Base-by-base conservation (phyloP, 2,113 vertebrate genomes). In the Eulacestoma nigropectus region DNA sequence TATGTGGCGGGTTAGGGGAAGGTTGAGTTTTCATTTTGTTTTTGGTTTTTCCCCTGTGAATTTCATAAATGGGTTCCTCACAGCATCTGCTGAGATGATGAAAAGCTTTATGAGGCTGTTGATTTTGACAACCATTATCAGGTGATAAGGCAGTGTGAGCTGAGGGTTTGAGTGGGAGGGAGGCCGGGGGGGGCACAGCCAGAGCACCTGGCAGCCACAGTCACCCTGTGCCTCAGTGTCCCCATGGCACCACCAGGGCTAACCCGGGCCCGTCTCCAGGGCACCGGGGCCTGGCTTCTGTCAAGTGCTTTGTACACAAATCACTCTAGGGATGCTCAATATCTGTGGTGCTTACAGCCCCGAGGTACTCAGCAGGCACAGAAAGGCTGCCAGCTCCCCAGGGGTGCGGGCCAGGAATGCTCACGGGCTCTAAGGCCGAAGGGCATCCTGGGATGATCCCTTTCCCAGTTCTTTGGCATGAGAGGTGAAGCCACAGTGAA, bases 41-140 rank as follows among this genome's bases (percentile, higher is more conserved):
- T 76, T 77, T 42, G 35, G 6, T 29, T 65, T 30, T 20, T 6
- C 14, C 41, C 39, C 52, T 4, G 0, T 13, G 21, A 76, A 93
- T 88, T 67, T 84, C 83, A 90, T 70, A 74, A 92, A 49, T 0
- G 17, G 37, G 68, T 21, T 88, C 39, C 60, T 90, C 52, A 47
- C 68, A 41, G 95, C 68, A 67, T 90, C 92, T 93, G 94, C 84
- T 87, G 80, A 44, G 60, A 44, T 87, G 89, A 87, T 59, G 52
- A 37, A 72, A 81, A 37, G 80, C 77, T 93, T 90, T 72, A 59
- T 3, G 64, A 93, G 83, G 80, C 73, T 95, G 86, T n/a, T 78
- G 93, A 27, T 68, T 80, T 47, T 78, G 76, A 67, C 59, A 86
- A 19, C n/a, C 44, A 15, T 3, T 56, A 55, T 52, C 78, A 84